Conservation (phyloP, 2,888 invertebrate genomes). For the Rhimphoctona megacephalus region DNA sequence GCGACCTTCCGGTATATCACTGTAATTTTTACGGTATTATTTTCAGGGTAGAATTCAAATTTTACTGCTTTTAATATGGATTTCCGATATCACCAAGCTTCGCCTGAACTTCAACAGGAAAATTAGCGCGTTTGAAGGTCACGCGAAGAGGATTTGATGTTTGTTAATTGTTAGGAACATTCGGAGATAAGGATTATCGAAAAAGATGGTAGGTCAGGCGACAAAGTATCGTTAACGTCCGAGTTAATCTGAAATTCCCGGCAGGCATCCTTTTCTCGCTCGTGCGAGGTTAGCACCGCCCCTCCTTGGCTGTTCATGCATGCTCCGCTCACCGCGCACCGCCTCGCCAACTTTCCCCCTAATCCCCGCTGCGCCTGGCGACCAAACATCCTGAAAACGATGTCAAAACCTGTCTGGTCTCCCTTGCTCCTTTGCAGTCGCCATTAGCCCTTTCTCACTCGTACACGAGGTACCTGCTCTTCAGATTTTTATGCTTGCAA, state of each 20-base stretch:
- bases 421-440: not conserved
- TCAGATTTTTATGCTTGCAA: not conserved
- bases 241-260: slow-evolving; percentile 22
- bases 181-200: not conserved
- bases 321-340: slow-evolving; percentile 34
- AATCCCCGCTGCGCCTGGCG: slow-evolving; percentile 18
- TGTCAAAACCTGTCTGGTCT: not conserved
- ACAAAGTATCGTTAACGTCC: not conserved
- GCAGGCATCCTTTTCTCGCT: slow-evolving; percentile 20
- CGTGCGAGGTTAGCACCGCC: slow-evolving; percentile 39
- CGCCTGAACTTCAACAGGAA: not conserved
- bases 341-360: slow-evolving; percentile 9
- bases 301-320: slow-evolving; percentile 31
- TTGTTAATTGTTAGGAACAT: not conserved
- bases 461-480: not conserved
- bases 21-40: too few species aligned
- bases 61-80: not conserved
- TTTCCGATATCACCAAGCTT: not conserved
- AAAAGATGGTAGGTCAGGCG: slow-evolving; percentile 5
- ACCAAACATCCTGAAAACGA: slow-evolving; percentile 13
- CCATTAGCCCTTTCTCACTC: not conserved
- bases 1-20: too few species aligned
- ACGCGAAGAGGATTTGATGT: not conserved
- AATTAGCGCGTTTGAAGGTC: not conserved
- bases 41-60: not conserved